These are phyloP conservation scores for Pandemis corylana DNA, from an alignment of 2,888 invertebrate genomes.

Conservation along the genomic window DNA sequence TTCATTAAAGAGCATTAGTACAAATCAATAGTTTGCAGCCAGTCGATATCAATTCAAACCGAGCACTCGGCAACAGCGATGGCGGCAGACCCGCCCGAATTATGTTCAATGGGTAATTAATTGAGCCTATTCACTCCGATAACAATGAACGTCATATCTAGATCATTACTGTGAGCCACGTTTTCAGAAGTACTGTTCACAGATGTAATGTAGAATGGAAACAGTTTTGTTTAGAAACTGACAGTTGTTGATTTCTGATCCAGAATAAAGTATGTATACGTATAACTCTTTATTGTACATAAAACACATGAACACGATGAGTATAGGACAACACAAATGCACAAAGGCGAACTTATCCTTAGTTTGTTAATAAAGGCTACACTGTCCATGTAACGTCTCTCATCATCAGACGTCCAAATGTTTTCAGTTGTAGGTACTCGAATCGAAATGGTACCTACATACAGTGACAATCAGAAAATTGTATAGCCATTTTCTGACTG, in stretches of 20 bases:
- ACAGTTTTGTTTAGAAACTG: conserved; percentile 18
- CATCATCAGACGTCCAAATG: too few species aligned
- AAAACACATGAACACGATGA: too few species aligned
- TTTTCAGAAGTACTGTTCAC: conserved; percentile 22
- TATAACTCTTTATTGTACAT: too few species aligned
- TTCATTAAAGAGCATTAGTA: conserved; percentile 34
- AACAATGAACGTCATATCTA: conserved; percentile 72
- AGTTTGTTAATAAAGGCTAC: too few species aligned
- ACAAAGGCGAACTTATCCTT: too few species aligned
- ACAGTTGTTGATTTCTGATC: not conserved
- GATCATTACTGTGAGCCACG: conserved; percentile 64
- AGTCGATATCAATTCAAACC: conserved; percentile 64
- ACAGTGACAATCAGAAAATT: too few species aligned
- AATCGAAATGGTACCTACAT: too few species aligned
- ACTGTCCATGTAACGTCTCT: too few species aligned
- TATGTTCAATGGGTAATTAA: conserved; percentile 84
- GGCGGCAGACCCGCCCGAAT: conserved; percentile 76
- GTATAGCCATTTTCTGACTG: too few species aligned
- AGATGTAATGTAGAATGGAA: conserved; percentile 24
- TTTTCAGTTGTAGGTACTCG: too few species aligned
- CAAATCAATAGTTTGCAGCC: conserved; percentile 51
- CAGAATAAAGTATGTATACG: not conserved
- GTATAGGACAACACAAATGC: too few species aligned
- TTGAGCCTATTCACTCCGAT: conserved; percentile 75
- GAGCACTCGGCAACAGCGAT: conserved; percentile 66